Evolutionary conservation across 2,113 vertebrate species (phyloP).

Genomic region (Atrichornis clamosus): DNA sequence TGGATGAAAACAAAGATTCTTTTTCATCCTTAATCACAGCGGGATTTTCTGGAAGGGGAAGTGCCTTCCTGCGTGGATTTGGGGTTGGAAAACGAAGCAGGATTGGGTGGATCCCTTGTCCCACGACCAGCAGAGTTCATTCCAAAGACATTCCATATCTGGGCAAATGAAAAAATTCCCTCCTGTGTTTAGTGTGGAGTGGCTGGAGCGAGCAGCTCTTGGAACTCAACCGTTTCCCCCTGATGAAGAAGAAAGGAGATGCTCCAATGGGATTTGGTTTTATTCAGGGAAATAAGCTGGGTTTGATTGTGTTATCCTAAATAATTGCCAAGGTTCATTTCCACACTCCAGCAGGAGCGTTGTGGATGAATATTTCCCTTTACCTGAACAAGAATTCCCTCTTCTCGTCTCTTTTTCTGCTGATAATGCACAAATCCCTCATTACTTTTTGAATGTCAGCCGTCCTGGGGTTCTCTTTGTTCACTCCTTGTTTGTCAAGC

Average conservation of each 20-base stretch:
- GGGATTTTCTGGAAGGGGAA: not conserved
- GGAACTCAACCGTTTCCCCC: slow-evolving; percentile 7
- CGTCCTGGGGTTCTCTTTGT: not conserved
- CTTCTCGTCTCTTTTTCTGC: not conserved
- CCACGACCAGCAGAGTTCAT: not conserved
- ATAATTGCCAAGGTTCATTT: slow-evolving; percentile 9
- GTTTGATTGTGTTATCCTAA: not conserved
- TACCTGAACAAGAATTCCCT: not conserved
- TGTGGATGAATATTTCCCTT: not conserved
- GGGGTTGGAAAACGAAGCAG: not conserved
- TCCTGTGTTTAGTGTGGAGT: not conserved
- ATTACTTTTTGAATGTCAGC: not conserved
- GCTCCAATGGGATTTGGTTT: not conserved
- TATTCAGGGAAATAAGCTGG: slow-evolving; percentile 18
- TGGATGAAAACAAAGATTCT: rapidly evolving
- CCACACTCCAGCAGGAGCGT: not conserved
- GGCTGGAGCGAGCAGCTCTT: not conserved
- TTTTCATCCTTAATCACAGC: not conserved
- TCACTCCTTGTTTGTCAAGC: not conserved
- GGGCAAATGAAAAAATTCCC: not conserved
- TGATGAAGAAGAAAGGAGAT: not conserved
- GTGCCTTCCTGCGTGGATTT: not conserved
- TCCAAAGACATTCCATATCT: not conserved
- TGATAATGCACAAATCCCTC: not conserved
- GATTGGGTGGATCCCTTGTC: not conserved